These are phyloP conservation scores for Steatocranus sp. DNA, from an alignment of 2,797 vertebrate species.

Conservation along the genomic window DNA sequence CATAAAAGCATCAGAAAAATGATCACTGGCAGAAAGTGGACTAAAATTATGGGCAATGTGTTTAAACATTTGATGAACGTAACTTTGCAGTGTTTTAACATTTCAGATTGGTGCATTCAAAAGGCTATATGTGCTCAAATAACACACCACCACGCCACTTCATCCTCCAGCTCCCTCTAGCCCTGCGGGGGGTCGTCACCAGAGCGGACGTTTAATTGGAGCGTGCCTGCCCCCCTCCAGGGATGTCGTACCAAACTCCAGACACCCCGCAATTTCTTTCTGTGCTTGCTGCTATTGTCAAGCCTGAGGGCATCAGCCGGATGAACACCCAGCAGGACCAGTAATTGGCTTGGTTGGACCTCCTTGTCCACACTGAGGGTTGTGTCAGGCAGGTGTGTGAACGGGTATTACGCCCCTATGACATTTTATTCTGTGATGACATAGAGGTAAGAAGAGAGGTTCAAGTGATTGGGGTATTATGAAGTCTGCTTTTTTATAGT, in stretches of 20 bases:
- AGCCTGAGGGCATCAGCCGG: slow-evolving; percentile 81
- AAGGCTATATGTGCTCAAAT: slow-evolving; percentile 12
- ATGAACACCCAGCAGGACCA: slow-evolving; percentile 77
- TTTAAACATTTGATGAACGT: neutral
- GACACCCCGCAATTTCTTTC: slow-evolving; percentile 60
- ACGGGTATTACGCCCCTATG: slow-evolving; percentile 5
- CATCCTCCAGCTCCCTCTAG: slow-evolving; percentile 40
- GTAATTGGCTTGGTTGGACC: slow-evolving; percentile 79
- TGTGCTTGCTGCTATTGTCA: slow-evolving; percentile 74
- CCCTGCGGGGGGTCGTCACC: slow-evolving; percentile 55
- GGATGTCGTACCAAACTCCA: slow-evolving; percentile 56
- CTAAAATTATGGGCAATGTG: accelerated
- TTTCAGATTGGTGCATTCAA: neutral
- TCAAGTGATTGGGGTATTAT: neutral
- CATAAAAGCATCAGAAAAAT: neutral
- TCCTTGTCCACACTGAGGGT: slow-evolving; percentile 28
- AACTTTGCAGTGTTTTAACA: neutral
- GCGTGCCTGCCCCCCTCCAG: slow-evolving; percentile 31
- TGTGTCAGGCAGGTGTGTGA: slow-evolving; percentile 37
- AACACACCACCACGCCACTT: slow-evolving; percentile 13
- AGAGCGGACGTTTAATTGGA: slow-evolving; percentile 76
- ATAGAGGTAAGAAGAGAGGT: neutral
- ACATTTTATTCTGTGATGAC: slow-evolving; percentile 29
- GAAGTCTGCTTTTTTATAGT: neutral
- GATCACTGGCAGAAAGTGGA: neutral